These are phyloP conservation scores for Sebastes elongatus DNA, from an alignment of 2,797 vertebrate species.

Conservation along the genomic window DNA sequence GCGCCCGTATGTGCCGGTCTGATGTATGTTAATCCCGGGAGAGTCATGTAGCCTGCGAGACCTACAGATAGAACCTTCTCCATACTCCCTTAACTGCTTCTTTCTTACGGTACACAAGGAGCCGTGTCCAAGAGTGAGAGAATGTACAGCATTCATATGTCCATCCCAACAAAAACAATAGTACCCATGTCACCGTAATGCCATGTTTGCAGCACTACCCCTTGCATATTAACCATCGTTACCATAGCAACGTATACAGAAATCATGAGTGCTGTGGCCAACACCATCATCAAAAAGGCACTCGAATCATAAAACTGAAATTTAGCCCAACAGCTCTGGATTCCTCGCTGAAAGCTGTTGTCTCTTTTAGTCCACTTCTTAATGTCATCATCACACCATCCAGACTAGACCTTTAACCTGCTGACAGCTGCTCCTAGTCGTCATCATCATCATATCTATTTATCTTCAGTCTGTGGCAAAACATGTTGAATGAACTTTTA, in stretches of 20 bases:
- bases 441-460: not conserved
- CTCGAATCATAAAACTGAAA: conserved; percentile 11
- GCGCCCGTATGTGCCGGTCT: too few species aligned
- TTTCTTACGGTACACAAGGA: not conserved
- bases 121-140: not conserved
- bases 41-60: too few species aligned
- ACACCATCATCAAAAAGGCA: not conserved
- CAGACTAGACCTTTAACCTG: not conserved
- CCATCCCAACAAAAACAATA: not conserved
- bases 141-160: not conserved
- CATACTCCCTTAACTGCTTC: too few species aligned
- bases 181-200: not conserved
- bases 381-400: not conserved
- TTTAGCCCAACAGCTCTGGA: not conserved
- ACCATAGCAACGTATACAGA: not conserved
- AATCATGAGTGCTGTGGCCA: not conserved
- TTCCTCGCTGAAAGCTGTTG: not conserved
- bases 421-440: not conserved
- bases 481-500: not conserved
- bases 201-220: not conserved
- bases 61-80: too few species aligned
- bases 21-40: too few species aligned
- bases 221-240: not conserved
- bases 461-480: not conserved
- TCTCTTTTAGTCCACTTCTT: not conserved